Conservation (phyloP, 2,888 invertebrate genomes). For the Plebejus anna region DNA sequence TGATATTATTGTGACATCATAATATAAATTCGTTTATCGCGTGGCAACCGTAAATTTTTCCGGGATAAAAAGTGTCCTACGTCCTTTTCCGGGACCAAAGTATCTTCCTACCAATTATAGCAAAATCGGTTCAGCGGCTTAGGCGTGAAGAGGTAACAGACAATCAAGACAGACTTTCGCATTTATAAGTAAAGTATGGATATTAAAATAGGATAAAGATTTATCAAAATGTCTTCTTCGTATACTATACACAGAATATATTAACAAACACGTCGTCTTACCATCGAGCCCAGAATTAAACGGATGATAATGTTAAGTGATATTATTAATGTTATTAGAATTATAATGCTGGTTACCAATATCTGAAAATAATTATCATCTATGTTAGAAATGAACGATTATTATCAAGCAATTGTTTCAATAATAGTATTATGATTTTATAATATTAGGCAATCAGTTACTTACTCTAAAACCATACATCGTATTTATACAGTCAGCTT, state of each 20-base stretch:
- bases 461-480: conserved; percentile 39
- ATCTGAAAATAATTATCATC: conserved; percentile 34
- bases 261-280: conserved; percentile 27
- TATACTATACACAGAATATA: not conserved
- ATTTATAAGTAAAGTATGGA: no score
- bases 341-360: conserved; percentile 31
- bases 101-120: no score
- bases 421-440: not conserved
- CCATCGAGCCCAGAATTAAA: conserved; percentile 35
- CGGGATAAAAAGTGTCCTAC: no score
- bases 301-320: conserved; percentile 34
- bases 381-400: not conserved
- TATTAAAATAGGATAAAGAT: not conserved
- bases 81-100: no score
- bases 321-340: conserved; percentile 35
- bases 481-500: conserved; percentile 38
- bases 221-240: not conserved
- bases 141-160: no score
- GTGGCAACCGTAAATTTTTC: no score
- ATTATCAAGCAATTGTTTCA: not conserved
- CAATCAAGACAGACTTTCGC: no score
- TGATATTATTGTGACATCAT: no score
- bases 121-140: no score
- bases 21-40: no score
- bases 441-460: not conserved